Evolutionary conservation across 2,888 invertebrate species (phyloP).

Genomic region (Mesoligia furuncula): DNA sequence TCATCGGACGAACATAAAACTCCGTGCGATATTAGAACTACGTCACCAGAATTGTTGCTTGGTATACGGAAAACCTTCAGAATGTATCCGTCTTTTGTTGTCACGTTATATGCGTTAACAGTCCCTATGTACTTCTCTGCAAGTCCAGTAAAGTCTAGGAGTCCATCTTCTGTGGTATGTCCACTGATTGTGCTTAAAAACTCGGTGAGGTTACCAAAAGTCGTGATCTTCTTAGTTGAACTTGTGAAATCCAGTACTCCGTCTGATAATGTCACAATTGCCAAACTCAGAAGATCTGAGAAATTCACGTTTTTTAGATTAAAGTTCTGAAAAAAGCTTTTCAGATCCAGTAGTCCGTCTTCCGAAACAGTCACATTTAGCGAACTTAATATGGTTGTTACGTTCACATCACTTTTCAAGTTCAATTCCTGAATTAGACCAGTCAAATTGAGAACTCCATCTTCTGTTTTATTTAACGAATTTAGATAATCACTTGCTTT

Average conservation of each 20-base stretch:
- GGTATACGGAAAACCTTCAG: constrained; percentile 45
- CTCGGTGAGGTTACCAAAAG: neutral
- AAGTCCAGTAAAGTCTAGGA: constrained; percentile 34
- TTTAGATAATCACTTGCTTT: neutral
- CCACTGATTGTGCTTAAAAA: constrained; percentile 1
- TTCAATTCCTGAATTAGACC: constrained; percentile 5
- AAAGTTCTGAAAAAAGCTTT: too few species aligned
- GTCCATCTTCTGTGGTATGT: constrained; percentile 17
- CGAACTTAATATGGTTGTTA: neutral
- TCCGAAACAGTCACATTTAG: neutral
- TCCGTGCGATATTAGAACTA: constrained; percentile 26
- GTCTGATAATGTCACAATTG: neutral
- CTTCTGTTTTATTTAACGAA: neutral
- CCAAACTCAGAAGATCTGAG: constrained; percentile 14
- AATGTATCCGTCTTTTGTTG: constrained; percentile 50
- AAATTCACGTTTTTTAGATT: neutral
- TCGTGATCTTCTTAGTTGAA: constrained; percentile 5
- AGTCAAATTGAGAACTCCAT: neutral
- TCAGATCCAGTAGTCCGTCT: neutral
- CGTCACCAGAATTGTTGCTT: constrained; percentile 11
- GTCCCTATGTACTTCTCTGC: constrained; percentile 27
- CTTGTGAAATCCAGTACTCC: constrained; percentile 7
- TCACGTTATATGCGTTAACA: constrained; percentile 37
- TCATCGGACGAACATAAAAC: constrained; percentile 25
- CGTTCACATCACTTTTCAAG: neutral